phyloP scores from a whole-genome alignment of 2,797 vertebrate genomes.

The Melopsittacus undulatus region DNA sequence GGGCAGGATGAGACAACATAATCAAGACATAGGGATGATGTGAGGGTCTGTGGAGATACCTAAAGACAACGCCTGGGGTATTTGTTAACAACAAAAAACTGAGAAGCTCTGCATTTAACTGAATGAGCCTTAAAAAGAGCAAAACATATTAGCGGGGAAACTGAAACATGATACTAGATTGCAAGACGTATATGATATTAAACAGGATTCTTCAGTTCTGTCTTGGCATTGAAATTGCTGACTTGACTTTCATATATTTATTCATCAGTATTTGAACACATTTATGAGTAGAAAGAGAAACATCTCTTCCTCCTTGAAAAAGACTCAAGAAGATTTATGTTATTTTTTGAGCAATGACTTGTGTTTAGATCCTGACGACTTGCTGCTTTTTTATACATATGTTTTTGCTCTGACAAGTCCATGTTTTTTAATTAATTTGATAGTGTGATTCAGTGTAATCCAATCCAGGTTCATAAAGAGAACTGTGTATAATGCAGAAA shows the following conservation, averaged over 20 bases:
- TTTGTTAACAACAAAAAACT: not conserved
- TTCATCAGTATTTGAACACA: not conserved
- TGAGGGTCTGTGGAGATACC: not conserved
- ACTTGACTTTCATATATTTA: not conserved
- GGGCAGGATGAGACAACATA: not conserved
- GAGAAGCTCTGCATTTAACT: not conserved
- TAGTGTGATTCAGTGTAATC: slow-evolving; percentile 61
- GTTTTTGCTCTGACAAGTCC: slow-evolving; percentile 44
- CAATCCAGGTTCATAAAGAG: slow-evolving; percentile 52
- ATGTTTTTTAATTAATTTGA: slow-evolving; percentile 66
- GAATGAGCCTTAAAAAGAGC: not conserved
- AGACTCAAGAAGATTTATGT: not conserved
- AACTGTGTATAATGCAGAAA: slow-evolving; percentile 55
- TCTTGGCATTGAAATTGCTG: not conserved
- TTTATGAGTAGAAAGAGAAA: not conserved
- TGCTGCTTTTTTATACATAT: slow-evolving; percentile 32
- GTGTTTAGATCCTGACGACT: slow-evolving; percentile 45
- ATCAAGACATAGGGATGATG: not conserved
- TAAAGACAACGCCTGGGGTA: not conserved
- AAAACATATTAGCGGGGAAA: not conserved
- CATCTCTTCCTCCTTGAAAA: not conserved
- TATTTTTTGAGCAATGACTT: slow-evolving; percentile 22
- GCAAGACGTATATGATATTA: not conserved
- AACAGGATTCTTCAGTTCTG: not conserved
- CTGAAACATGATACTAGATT: not conserved